Base-by-base conservation (phyloP, 2,888 invertebrate species). In the Spialia ferax region DNA sequence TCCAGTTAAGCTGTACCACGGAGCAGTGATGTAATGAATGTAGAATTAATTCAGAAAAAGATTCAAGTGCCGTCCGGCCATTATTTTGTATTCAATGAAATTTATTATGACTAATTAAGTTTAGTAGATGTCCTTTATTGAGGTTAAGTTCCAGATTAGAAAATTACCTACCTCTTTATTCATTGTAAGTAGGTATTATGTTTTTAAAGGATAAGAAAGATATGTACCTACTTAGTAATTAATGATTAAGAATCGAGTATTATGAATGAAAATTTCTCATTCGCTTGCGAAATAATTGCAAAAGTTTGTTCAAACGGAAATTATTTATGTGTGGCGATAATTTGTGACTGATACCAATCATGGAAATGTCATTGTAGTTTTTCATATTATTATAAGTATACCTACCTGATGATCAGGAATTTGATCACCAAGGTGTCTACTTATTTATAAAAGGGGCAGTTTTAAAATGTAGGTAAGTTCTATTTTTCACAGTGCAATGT, bases 21-120 rank as follows among this genome's bases (percentile, higher is more conserved):
- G 57, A 56, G 48, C 55, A 62, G 69, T 71, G 68, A 68, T 69
- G 48, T 70, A 73, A 71, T 72, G 50, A 70, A 72, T 64, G 61
- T 69, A 54, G 42, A 45, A 69, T 70, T 69, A 70, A 73, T 69
- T 69, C 56, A 26, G 60, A 64, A 62, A 38, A 50, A 63, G 70
- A 69, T 71, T 69, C 69, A 13, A 66, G 67, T 15, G 62, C 59
- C n/a, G 22, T 38, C 29, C 50, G 13, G n/a, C 57, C 61, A 66
- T 70, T 69, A 55, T 69, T 61, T 60, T 50, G 63, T 38, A 70
- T 61, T 70, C 61, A 70, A 70, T 64, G 52, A 71, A 70, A 70
- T 69, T 72, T 70, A 68, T 60, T 35, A 52, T 54, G 62, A 63
- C 63, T 63, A 72, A 71, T 72, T n/a, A n/a, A n/a, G n/a, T n/a